These are phyloP conservation scores for Mola mola DNA, from an alignment of 2,113 vertebrate species.

Conservation along the genomic window DNA sequence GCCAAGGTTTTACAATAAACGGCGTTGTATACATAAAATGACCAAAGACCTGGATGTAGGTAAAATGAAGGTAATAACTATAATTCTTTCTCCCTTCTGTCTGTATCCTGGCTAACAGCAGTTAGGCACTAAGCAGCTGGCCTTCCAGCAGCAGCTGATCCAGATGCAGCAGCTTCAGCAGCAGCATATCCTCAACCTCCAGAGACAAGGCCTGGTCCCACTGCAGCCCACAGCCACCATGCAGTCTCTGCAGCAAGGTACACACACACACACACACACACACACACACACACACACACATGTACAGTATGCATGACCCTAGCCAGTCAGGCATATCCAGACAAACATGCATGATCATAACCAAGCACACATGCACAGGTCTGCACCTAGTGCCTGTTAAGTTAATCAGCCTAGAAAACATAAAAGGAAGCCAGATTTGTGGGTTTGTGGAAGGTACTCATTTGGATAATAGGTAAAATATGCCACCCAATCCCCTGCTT, in stretches of 20 bases:
- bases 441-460: constrained; percentile 84
- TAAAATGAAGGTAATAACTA: background rate
- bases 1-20: too few species aligned
- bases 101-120: constrained; percentile 75
- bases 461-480: constrained; percentile 86
- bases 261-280: constrained; percentile 18
- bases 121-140: constrained; percentile 96
- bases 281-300: constrained; percentile 40
- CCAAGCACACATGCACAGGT: constrained; percentile 28
- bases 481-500: constrained; percentile 74
- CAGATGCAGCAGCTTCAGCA: constrained; percentile 99
- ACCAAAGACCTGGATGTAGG: background rate
- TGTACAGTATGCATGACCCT: background rate
- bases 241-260: constrained; percentile 96
- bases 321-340: constrained; percentile 17
- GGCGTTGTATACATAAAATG: too few species aligned
- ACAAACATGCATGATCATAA: constrained; percentile 35
- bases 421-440: constrained; percentile 82
- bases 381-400: constrained; percentile 75
- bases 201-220: constrained; percentile 96
- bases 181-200: constrained; percentile 97
- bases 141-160: constrained; percentile 99
- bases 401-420: constrained; percentile 86
- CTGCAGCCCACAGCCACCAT: constrained; percentile 92
- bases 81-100: background rate